Evolutionary conservation across 2,797 vertebrate species (phyloP).

Genomic region (Apodemus agrarius): DNA sequence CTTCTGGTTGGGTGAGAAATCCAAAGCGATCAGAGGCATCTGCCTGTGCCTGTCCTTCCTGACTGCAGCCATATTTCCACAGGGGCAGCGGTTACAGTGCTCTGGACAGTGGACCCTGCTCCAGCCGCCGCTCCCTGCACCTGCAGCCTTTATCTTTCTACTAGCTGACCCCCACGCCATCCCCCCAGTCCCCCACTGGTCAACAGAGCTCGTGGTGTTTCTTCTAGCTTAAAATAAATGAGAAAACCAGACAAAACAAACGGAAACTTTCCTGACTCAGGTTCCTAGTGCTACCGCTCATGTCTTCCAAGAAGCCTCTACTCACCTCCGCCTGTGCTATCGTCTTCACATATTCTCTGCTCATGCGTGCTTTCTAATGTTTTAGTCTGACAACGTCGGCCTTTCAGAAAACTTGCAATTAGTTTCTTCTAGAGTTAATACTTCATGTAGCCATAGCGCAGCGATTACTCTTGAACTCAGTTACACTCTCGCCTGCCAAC

Average conservation of each 20-base stretch:
- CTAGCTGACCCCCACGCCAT: background rate
- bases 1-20: background rate
- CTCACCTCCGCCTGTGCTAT: background rate
- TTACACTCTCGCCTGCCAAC: background rate
- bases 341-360: background rate
- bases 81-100: no score
- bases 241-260: background rate
- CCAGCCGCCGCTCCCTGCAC: background rate
- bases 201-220: background rate
- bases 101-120: background rate
- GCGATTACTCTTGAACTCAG: background rate
- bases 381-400: conserved; percentile 20
- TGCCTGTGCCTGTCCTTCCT: background rate
- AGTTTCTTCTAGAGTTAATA: background rate
- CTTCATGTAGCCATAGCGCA: background rate
- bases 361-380: background rate
- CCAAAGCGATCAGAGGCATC: background rate
- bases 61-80: background rate
- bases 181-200: background rate
- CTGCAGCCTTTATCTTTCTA: background rate
- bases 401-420: conserved; percentile 46
- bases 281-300: background rate
- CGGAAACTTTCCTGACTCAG: background rate
- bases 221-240: conserved; percentile 28
- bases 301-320: background rate